phyloP scores from a whole-genome alignment of 1,140 invertebrate species.

The Solen grandis region DNA sequence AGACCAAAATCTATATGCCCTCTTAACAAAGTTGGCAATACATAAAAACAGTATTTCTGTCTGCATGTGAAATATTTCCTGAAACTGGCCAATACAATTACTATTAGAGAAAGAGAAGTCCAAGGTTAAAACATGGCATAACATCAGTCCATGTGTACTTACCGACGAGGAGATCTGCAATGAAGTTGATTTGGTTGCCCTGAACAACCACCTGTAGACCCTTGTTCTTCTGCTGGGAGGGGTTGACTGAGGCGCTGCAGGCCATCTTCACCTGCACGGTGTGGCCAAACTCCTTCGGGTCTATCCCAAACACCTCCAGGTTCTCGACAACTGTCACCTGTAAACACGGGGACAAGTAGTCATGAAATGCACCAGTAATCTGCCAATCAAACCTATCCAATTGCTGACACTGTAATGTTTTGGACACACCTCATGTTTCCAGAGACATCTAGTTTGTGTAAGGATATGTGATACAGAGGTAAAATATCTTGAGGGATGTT shows the following conservation, averaged over 20 bases:
- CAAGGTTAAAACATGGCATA: neutral
- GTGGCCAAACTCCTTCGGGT: slow-evolving; percentile 89
- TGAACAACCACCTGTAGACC: slow-evolving; percentile 91
- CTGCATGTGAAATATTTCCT: neutral
- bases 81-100: neutral
- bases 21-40: neutral
- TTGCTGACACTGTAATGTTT: neutral
- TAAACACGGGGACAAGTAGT: too few relatives aligned
- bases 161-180: slow-evolving; percentile 88
- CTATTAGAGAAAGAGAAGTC: too few relatives aligned
- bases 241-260: slow-evolving; percentile 91
- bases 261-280: slow-evolving; percentile 92
- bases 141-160: slow-evolving; percentile 6
- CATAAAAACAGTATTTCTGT: neutral
- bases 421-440: neutral
- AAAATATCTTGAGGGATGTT: too few relatives aligned
- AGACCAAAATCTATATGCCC: too few relatives aligned
- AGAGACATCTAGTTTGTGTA: neutral
- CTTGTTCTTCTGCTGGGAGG: slow-evolving; percentile 86
- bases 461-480: neutral
- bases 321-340: slow-evolving; percentile 94
- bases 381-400: neutral
- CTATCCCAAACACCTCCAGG: slow-evolving; percentile 91
- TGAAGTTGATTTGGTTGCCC: slow-evolving; percentile 93
- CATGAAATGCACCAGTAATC: neutral